phyloP scores from a whole-genome alignment of 2,113 vertebrate species.

The Microtus montanus region DNA sequence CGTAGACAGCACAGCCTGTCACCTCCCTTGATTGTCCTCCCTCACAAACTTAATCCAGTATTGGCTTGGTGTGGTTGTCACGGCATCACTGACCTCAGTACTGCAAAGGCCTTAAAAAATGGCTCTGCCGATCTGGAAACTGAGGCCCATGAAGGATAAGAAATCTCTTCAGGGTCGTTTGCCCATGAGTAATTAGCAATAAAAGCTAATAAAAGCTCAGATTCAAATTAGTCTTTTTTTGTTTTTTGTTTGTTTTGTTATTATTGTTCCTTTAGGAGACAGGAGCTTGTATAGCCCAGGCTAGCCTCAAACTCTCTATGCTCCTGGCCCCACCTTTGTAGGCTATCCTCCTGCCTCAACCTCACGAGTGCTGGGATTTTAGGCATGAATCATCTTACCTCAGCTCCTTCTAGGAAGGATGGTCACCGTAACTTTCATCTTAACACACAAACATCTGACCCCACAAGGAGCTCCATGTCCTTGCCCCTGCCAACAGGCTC shows the following conservation, averaged over 20 bases:
- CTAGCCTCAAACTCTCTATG: not conserved
- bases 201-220: not conserved
- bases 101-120: not conserved
- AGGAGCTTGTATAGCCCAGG: not conserved
- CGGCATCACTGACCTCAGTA: not conserved
- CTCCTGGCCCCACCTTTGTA: not conserved
- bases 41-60: not conserved
- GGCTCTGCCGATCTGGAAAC: not conserved
- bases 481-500: not conserved
- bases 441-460: not conserved
- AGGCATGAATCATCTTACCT: not conserved
- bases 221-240: not conserved
- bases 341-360: not conserved
- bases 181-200: not conserved
- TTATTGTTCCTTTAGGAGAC: not conserved
- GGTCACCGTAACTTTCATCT: not conserved
- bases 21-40: rapidly evolving
- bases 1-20: not conserved
- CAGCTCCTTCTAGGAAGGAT: not conserved
- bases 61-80: not conserved
- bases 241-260: not conserved
- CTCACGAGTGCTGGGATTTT: not conserved
- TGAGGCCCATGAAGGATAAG: not conserved
- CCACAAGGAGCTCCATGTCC: not conserved
- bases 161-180: not conserved